Conservation (phyloP, 2,113 vertebrate genomes). For the Picathartes gymnocephalus region DNA sequence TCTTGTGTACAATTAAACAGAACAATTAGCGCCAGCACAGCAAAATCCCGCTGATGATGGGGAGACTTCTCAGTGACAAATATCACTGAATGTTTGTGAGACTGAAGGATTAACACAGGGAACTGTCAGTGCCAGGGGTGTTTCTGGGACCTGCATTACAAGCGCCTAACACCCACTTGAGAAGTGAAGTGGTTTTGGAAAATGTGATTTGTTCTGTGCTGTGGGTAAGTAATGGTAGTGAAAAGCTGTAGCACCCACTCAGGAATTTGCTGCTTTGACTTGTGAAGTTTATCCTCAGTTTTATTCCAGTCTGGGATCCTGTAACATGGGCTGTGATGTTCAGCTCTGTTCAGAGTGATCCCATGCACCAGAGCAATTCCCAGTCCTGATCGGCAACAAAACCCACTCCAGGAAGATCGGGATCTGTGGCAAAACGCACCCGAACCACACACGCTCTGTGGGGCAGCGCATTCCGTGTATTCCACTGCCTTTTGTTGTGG, state of each 20-base stretch:
- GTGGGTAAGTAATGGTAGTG: background rate
- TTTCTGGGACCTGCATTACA: background rate
- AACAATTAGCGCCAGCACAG: background rate
- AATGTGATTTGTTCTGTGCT: background rate
- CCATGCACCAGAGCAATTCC: background rate
- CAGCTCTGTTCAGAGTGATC: background rate
- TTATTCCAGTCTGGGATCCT: background rate
- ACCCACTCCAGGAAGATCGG: background rate
- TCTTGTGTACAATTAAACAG: background rate
- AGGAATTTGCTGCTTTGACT: background rate
- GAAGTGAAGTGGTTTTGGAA: background rate
- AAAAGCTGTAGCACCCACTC: background rate
- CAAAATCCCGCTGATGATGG: background rate
- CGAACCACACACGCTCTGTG: background rate
- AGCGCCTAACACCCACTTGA: background rate
- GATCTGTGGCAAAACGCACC: background rate
- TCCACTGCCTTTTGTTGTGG: conserved; percentile 54
- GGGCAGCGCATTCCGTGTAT: conserved; percentile 50
- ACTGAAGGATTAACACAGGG: background rate
- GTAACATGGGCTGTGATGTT: background rate
- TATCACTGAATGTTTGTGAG: background rate
- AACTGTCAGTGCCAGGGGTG: background rate
- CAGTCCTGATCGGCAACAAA: background rate
- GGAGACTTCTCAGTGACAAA: background rate
- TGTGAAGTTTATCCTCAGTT: background rate